Percentiles rank a stretch among this genome's conserved stretches.
phyloP scores from a whole-genome alignment of 1,140 invertebrate genomes.

The Atta colombica region DNA sequence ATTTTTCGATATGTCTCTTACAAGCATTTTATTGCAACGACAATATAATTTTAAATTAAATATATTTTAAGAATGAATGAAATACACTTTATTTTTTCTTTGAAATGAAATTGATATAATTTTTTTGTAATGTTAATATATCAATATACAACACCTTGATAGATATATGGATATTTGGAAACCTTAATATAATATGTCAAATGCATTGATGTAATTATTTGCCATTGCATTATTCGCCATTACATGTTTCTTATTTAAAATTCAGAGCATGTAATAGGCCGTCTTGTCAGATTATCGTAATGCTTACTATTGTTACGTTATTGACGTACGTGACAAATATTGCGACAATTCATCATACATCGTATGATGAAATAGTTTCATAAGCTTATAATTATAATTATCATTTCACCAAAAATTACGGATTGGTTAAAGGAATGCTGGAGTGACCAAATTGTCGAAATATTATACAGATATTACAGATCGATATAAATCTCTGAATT shows the following conservation, averaged over 20 bases:
- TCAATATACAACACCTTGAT: not conserved
- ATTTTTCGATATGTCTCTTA: too few species aligned
- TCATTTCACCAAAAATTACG: not conserved
- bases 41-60: too few species aligned
- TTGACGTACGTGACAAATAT: not conserved
- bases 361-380: not conserved
- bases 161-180: not conserved
- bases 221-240: not conserved
- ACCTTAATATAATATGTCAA: not conserved
- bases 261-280: not conserved
- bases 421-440: too few species aligned
- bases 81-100: too few species aligned
- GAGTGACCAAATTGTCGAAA: too few species aligned
- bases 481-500: too few species aligned
- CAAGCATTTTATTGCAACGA: too few species aligned
- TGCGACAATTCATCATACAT: not conserved
- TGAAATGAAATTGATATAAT: too few species aligned
- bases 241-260: not conserved
- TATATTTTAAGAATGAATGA: too few species aligned
- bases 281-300: not conserved
- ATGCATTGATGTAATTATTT: not conserved
- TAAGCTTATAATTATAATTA: not conserved
- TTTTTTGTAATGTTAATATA: not conserved
- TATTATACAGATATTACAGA: too few species aligned
- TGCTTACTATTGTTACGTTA: constrained; percentile 5